Evolutionary conservation across 2,113 vertebrate species (phyloP).

Genomic region (Tapirus terrestris): DNA sequence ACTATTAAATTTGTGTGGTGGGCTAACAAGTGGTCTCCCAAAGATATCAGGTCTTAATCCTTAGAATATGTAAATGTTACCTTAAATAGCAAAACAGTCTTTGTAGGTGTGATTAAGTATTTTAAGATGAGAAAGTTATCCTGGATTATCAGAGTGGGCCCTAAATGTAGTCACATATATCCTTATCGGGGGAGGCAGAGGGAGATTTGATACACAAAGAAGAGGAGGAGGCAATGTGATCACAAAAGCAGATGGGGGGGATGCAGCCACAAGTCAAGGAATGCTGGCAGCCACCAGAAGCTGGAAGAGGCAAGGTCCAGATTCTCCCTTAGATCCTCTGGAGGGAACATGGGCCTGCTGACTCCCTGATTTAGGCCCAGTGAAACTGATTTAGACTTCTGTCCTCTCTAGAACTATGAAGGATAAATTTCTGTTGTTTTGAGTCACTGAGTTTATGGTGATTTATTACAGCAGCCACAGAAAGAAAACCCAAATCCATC

Average conservation of each 20-base stretch:
- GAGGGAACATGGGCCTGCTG: background rate
- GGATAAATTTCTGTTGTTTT: background rate
- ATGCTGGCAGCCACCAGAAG: background rate
- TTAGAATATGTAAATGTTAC: background rate
- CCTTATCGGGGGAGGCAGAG: background rate
- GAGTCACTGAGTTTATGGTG: background rate
- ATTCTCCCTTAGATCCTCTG: background rate
- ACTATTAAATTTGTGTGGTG: background rate
- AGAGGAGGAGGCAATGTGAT: background rate
- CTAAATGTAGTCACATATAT: background rate
- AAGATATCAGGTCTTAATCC: background rate
- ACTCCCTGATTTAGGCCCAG: background rate
- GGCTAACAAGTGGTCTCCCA: background rate
- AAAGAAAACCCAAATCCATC: background rate
- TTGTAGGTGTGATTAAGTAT: background rate
- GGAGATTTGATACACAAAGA: background rate
- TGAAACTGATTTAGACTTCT: background rate
- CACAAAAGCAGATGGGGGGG: background rate
- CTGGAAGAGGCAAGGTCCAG: background rate
- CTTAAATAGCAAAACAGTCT: background rate
- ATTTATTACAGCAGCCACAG: background rate
- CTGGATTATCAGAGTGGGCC: background rate
- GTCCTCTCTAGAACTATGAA: background rate
- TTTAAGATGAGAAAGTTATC: background rate
- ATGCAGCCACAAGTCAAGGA: background rate